A percentile compares a stretch with the other conserved stretches of the same genome.
Evolutionary conservation across 2,797 vertebrate genomes (phyloP).

Genomic region (Vultur gryphus): DNA sequence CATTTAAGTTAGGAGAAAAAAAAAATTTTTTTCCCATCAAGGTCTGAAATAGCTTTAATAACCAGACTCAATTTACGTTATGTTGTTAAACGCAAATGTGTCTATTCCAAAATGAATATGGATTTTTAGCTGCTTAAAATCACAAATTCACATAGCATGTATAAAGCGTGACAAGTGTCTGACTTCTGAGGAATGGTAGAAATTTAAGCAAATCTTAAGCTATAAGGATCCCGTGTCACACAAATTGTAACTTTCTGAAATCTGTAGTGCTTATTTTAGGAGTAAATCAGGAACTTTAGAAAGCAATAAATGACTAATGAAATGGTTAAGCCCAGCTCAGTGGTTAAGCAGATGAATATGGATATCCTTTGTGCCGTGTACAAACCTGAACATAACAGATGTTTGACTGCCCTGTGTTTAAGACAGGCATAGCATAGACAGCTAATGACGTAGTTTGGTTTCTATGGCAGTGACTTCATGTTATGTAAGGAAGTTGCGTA

Average conservation of each 20-base stretch:
- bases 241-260: not conserved
- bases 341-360: not conserved
- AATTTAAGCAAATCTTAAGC: not conserved
- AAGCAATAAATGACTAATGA: not conserved
- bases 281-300: not conserved
- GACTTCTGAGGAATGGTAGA: not conserved
- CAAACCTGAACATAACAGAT: not conserved
- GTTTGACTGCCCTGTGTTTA: not conserved
- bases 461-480: conserved; percentile 50
- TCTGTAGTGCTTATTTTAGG: not conserved
- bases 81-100: not conserved
- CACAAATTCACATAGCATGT: not conserved
- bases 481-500: conserved; percentile 42
- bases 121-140: not conserved
- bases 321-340: not conserved
- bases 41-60: not conserved
- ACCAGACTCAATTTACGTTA: not conserved
- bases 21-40: not conserved
- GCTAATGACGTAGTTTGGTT: conserved; percentile 29
- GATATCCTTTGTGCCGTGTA: not conserved
- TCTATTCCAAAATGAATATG: not conserved
- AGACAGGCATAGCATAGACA: not conserved
- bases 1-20: not conserved
- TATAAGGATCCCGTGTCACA: not conserved
- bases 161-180: not conserved